Base-by-base conservation (phyloP, 64 coral and sea anemone species). In the Platygyra sinensis region DNA sequence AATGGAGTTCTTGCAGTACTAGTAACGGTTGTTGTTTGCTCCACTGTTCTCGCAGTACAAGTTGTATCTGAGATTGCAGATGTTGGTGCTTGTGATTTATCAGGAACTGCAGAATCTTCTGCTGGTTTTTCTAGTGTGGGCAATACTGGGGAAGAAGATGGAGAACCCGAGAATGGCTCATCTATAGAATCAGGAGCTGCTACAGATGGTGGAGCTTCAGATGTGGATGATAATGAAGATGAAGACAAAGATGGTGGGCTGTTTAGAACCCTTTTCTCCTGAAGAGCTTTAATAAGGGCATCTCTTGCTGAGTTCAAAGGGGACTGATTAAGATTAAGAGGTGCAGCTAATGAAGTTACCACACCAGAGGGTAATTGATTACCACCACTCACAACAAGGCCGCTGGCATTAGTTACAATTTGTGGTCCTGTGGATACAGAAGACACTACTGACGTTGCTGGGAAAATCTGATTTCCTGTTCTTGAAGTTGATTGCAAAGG, bases 271-370 rank as follows among this genome's bases (percentile, higher is more conserved):
- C 62, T 12, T 28, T 50, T 85, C 16, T 69, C 30, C 39, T 85
- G 81, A 9, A 85, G 81, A 71, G 36, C 81, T n/a, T 85, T 85
- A 39, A 69, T 32, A 8, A 85, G 63, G 13, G 63, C 29, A 72
- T 85, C 63, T 85, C 63, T 85, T n/a, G 81, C 81, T 27, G 32
- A n/a, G 8, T 10, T 85, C 63, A 85, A 69, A 72, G 65, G 12
- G 17, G 62, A 27, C n/a, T 3, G 63, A 67, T 24, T 67, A 8
- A 24, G 63, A 67, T 24, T n/a, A 8, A 24, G 63, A 20, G 63
- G 7, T 22, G 19, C 63, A 67, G 19, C 10, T 69, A 22, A 71
- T 27, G 81, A 67, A 38, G 28, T 62, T 39, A 9, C 16, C 65
- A 46, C 6, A 36, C 20, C 63, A 50, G 81, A 85, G 24, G 62